phyloP scores from a whole-genome alignment of 2,113 vertebrate genomes.

The Varanus salvator region DNA sequence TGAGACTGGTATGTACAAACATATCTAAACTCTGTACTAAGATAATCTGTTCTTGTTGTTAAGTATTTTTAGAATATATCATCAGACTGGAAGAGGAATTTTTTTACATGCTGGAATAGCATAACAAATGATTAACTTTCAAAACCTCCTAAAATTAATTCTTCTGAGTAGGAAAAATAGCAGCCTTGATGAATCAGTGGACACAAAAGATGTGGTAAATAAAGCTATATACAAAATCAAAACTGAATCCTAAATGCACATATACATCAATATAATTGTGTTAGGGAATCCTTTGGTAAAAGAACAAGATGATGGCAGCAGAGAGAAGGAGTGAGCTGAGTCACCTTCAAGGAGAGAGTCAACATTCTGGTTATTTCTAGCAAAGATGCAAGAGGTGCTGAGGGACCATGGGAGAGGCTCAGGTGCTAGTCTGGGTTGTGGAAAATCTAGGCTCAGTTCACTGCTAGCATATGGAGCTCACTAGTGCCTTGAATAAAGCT shows the following conservation, averaged over 20 bases:
- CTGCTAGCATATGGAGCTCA: neutral
- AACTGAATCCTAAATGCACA: no score
- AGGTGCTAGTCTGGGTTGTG: neutral
- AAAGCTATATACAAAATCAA: neutral
- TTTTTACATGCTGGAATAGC: neutral
- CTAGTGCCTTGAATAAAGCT: neutral
- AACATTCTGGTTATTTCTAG: neutral
- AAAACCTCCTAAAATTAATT: neutral
- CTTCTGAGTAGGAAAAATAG: neutral
- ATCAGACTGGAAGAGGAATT: neutral
- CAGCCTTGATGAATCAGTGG: neutral
- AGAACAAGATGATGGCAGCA: neutral
- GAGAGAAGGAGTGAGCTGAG: neutral
- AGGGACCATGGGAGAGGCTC: no score
- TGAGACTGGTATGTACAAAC: neutral
- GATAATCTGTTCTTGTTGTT: neutral
- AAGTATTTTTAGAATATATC: neutral
- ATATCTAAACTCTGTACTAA: neutral
- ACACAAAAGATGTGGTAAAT: neutral
- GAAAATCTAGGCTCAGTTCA: neutral
- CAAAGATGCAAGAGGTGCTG: neutral
- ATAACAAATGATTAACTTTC: neutral
- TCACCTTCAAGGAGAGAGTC: neutral
- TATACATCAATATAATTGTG: neutral
- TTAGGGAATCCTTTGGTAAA: neutral